Evolutionary conservation across 2,113 vertebrate genomes (phyloP), one percentile per base, ranked within the genome.

Genomic region (Pterocles gutturalis): DNA sequence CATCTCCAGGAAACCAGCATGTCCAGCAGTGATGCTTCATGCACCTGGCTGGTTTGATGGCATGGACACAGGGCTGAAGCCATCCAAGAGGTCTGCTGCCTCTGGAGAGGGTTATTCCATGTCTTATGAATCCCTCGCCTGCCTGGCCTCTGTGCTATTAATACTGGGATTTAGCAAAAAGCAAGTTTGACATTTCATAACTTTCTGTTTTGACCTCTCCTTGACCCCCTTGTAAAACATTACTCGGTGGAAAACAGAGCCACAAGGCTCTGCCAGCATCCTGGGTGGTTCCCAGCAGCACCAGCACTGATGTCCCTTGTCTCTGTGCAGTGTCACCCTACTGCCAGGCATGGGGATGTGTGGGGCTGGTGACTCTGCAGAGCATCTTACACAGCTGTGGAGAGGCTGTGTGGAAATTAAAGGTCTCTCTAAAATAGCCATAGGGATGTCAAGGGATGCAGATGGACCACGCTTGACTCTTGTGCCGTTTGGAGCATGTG

Each of bases 401-500:
- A 55, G 41, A 57, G 65, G 41, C 25, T 65, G n/a, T 1, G 0
- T 29, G 48, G 53, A 51, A 87, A 34, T 26, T 3, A 29, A 60
- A 90, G 1, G 0, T n/a, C 1, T 2, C 2, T 3, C 10, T 11
- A 17, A 51, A 62, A 66, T 0, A 72, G 12, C 31, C 21, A 7
- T 0, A 4, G 43, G 49, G 33, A n/a, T 61, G 38, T 17, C 26
- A 83, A 43, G 70, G 48, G 38, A 5, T 53, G 69, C 1, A 20
- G 38, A 6, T 0, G 20, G 57, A 6, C 48, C 6, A 3, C 1
- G 6, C 17, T 16, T 12, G 24, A 21, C 73, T 65, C 24, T 2
- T 2, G 1, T 24, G 13, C 8, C 38, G 2, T 51, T 16, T 11
- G 25, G 75, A 58, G n/a, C 3, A 0, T 2, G 7, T 8, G 12